Evolutionary conservation across 2,888 invertebrate genomes (phyloP).

Genomic region (Tipula vernalis): DNA sequence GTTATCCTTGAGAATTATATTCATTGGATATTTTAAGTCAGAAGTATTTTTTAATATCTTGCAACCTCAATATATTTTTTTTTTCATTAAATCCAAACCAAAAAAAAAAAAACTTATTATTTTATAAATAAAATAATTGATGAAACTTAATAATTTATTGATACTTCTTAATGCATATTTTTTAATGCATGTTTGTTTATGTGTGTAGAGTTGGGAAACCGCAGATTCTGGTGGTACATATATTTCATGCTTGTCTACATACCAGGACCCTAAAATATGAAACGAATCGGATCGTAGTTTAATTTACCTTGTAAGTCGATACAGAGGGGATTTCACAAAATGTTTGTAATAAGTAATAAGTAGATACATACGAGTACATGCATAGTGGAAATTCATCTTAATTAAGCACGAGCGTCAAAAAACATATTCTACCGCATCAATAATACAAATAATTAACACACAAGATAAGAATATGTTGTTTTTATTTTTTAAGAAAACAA

Average conservation of each 20-base stretch:
- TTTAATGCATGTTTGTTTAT: neutral
- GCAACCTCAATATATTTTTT: neutral
- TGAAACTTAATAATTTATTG: slow-evolving; percentile 4
- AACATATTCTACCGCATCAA: neutral
- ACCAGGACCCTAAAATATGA: neutral
- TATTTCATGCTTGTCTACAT: neutral
- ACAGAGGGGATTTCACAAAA: neutral
- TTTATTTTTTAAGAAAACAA: neutral
- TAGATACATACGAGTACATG: too few species aligned
- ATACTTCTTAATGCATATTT: neutral
- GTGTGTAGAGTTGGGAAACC: neutral
- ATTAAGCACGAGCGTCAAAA: neutral
- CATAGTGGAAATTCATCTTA: neutral
- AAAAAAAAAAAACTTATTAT: neutral
- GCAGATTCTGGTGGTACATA: neutral
- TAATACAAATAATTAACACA: neutral
- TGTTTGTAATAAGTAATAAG: neutral
- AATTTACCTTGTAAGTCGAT: neutral
- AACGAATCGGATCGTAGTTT: neutral
- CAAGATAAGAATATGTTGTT: neutral
- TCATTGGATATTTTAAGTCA: neutral
- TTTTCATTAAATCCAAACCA: neutral
- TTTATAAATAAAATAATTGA: neutral
- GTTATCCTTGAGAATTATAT: neutral
- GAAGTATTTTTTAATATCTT: neutral